Evolutionary conservation across 2,797 vertebrate genomes (phyloP).

Genomic region (Atherinosoma microstoma): DNA sequence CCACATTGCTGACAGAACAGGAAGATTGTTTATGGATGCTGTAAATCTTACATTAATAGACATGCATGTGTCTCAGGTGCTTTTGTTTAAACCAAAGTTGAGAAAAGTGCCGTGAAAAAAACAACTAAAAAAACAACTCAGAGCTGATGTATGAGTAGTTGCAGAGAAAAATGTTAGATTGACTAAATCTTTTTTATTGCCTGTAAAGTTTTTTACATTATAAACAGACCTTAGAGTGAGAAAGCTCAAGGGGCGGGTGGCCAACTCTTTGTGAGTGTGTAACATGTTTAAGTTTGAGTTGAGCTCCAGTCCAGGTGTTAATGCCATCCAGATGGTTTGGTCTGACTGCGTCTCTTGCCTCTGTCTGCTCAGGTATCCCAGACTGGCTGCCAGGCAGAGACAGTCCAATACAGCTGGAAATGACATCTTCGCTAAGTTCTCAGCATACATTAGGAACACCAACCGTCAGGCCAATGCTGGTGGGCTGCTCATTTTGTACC

Average conservation of each 20-base stretch:
- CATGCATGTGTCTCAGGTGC: neutral
- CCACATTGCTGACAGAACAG: slow-evolving; percentile 47
- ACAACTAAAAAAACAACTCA: slow-evolving; percentile 20
- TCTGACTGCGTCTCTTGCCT: slow-evolving; percentile 55
- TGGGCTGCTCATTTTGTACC: slow-evolving; percentile 79
- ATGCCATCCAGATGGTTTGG: slow-evolving; percentile 71
- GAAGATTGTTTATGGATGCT: slow-evolving; percentile 46
- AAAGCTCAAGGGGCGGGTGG: slow-evolving; percentile 42
- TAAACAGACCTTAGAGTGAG: slow-evolving; percentile 63
- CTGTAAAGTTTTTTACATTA: slow-evolving; percentile 74
- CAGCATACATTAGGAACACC: slow-evolving; percentile 97
- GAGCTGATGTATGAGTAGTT: slow-evolving; percentile 25
- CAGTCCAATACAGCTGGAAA: slow-evolving; percentile 96
- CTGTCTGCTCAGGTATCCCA: slow-evolving; percentile 90
- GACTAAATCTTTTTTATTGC: slow-evolving; percentile 72
- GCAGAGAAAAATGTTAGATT: slow-evolving; percentile 60
- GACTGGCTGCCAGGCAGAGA: slow-evolving; percentile 90
- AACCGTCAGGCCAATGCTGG: slow-evolving; percentile 91
- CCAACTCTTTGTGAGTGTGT: slow-evolving; percentile 57
- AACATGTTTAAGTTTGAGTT: slow-evolving; percentile 63
- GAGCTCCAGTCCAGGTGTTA: slow-evolving; percentile 74
- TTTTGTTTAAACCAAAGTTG: slow-evolving; percentile 1
- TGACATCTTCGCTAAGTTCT: slow-evolving; percentile 98
- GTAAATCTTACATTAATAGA: slow-evolving; percentile 34
- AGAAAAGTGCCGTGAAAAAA: neutral